phyloP scores from a whole-genome alignment of 2,113 vertebrate species.

The Varanus komodoensis region DNA sequence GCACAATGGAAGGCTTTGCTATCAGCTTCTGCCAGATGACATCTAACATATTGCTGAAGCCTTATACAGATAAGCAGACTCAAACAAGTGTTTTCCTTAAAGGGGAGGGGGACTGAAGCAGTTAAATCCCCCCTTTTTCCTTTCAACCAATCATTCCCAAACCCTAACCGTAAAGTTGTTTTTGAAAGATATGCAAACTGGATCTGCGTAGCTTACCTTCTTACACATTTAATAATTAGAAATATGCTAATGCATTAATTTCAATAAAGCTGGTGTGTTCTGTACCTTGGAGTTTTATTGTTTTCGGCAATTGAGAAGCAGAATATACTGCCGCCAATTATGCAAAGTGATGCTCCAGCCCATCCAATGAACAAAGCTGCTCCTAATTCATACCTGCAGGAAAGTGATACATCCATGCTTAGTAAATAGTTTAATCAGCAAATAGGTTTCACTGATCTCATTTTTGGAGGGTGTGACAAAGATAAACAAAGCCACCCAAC shows the following conservation, averaged over 20 bases:
- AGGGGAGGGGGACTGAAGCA: neutral
- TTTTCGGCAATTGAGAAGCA: constrained; percentile 82
- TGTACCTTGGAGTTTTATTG: constrained; percentile 80
- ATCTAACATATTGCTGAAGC: neutral
- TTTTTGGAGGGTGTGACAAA: neutral
- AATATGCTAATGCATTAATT: constrained; percentile 13
- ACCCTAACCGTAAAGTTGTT: constrained; percentile 3
- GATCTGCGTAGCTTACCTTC: neutral
- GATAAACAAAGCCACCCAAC: constrained; percentile 1
- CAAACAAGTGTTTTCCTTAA: constrained; percentile 20
- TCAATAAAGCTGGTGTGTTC: constrained; percentile 27
- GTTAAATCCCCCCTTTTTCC: constrained; percentile 16
- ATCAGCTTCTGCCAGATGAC: neutral
- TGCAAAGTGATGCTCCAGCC: constrained; percentile 91
- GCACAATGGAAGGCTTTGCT: neutral
- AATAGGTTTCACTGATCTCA: constrained; percentile 5
- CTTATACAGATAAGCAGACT: neutral
- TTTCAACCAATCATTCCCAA: constrained; percentile 9
- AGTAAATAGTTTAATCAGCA: constrained; percentile 5
- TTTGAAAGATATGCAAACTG: constrained; percentile 9
- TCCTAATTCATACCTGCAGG: constrained; percentile 91
- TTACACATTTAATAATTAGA: neutral
- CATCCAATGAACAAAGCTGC: constrained; percentile 94
- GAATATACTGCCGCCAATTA: constrained; percentile 87
- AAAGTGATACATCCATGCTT: constrained; percentile 51